Percentiles rank a stretch among this genome's conserved stretches.
These are phyloP conservation scores for Menidia beryllina DNA, from an alignment of 2,113 vertebrate genomes.

Conservation along the genomic window DNA sequence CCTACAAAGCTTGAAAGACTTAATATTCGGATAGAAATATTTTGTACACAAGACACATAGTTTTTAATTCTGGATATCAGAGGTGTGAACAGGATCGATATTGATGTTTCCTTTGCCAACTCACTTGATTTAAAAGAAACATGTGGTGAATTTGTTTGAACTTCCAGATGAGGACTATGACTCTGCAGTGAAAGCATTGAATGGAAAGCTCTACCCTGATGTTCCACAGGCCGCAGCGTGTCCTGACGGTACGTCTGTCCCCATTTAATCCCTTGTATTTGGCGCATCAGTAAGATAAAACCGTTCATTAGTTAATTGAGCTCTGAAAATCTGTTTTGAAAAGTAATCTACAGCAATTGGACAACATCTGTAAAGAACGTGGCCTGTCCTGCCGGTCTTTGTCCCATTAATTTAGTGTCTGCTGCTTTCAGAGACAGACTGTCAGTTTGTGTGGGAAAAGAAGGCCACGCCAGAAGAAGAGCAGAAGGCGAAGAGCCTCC, in stretches of 20 bases:
- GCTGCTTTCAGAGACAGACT: conserved; percentile 76
- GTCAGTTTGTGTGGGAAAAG: conserved; percentile 87
- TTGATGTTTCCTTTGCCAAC: neutral
- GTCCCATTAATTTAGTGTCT: conserved; percentile 10
- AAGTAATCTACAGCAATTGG: neutral
- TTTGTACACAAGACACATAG: neutral
- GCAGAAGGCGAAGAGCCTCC: conserved; percentile 83
- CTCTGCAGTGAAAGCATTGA: conserved; percentile 90
- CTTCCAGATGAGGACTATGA: conserved; percentile 94
- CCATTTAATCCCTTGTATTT: neutral
- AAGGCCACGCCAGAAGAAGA: conserved; percentile 86
- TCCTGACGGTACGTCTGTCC: conserved; percentile 44
- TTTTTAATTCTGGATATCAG: neutral
- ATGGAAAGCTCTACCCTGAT: conserved; percentile 90
- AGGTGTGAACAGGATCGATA: neutral
- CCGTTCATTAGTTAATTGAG: too few species aligned
- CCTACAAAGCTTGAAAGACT: neutral
- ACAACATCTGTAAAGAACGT: neutral
- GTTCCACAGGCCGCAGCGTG: conserved; percentile 55
- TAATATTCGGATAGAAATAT: neutral
- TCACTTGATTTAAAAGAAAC: neutral
- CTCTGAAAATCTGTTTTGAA: too few species aligned
- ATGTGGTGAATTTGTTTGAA: conserved; percentile 15
- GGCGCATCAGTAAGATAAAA: neutral
- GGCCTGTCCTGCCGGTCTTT: neutral